Evolutionary conservation across 2,113 vertebrate genomes (phyloP), one percentile per base, ranked within the genome.

Genomic region (Gasterosteus aculeatus): DNA sequence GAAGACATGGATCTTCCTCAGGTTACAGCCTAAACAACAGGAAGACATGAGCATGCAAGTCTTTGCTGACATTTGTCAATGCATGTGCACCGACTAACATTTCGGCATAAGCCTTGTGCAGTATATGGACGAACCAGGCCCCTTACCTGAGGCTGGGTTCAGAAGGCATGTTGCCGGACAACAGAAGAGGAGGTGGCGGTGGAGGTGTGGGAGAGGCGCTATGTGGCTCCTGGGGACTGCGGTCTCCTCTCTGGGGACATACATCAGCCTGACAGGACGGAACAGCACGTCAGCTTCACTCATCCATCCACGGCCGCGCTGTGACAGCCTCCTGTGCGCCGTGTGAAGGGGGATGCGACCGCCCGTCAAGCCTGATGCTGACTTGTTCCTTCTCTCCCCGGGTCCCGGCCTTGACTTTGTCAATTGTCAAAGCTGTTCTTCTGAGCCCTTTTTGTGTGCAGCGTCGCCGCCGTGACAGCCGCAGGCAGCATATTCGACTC

Each of bases 131-230:
- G 7, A 54, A 71, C 47, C 49, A 57, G 16, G 57, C 81, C 19
- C 83, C 80, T 47, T 95, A 98, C 96, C 96, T 96, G 91, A 95
- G 93, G 91, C 94, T 94, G 87, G 94, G 95, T 93, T 97, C 96
- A 86, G 97, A 97, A 64, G 96, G 96, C 97, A 98, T 98, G 88
- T 86, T 97, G 93, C 92, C 91, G 67, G 88, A 91, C 83, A 84
- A 62, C 53, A 89, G 46, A 67, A 57, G 83, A 85, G 77, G 75
- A 74, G 80, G 68, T 70, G 75, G 46, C 31, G 79, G 73, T 63
- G 72, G 78, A 72, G 75, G 76, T 69, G 68, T 51, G 77, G 80
- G 63, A 69, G 75, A 61, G 69, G 69, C 84, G 77, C 60, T 80
- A 72, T 62, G 75, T 74, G 83, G 78, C 83, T 87, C 89, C 85